Evolutionary conservation across 2,113 vertebrate genomes (phyloP), one percentile per base, ranked within the genome.

Genomic region (Cyphomyrus discorhynchus): DNA sequence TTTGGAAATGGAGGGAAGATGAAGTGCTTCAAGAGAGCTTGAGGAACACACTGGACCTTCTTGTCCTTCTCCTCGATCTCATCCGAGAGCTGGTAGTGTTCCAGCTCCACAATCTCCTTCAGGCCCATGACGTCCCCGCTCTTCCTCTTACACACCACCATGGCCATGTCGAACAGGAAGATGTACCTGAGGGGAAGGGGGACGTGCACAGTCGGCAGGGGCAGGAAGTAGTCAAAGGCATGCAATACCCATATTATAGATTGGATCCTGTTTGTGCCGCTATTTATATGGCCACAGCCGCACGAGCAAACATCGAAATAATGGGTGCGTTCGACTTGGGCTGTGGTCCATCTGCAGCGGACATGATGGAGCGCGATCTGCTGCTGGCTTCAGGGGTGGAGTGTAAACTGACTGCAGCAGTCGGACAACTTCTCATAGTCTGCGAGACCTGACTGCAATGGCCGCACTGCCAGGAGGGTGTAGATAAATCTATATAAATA

Each of bases 81-180:
- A 0, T 99, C 98, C 39, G 96, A 91, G 84, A 98, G 92, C 46
- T 98, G 97, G 95, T 96, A 98, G 90, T 93, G 92, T 86, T 97
- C 96, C 19, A 99, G 95, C 3, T 97, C 95, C 49, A 99, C 95
- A 0, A 97, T 94, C 1, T 96, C 96, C 93, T 98, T 99, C 77
- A 98, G 92, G 90, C 98, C 98, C 0, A 98, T 98, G 0, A 93
- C 96, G 91, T 99, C 98, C 0, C 98, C 97, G 0, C 95, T 93
- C 9, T 97, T 97, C 90, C 96, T 97, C 92, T 99, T 99, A 92
- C 98, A 99, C 91, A 99, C 95, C 88, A 99, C 94, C 93, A 99
- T 94, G 19, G 97, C 98, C 92, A 97, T 98, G 92, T 99, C 98
- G 10, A 99, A 96, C 87, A 99, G 97, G 92, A 99, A 99, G 0